A percentile compares a stretch with the other conserved stretches of the same genome.
Evolutionary conservation across 53 echinoderm and acorn worm species (phyloP).

Genomic region (Echinarachnius parma): DNA sequence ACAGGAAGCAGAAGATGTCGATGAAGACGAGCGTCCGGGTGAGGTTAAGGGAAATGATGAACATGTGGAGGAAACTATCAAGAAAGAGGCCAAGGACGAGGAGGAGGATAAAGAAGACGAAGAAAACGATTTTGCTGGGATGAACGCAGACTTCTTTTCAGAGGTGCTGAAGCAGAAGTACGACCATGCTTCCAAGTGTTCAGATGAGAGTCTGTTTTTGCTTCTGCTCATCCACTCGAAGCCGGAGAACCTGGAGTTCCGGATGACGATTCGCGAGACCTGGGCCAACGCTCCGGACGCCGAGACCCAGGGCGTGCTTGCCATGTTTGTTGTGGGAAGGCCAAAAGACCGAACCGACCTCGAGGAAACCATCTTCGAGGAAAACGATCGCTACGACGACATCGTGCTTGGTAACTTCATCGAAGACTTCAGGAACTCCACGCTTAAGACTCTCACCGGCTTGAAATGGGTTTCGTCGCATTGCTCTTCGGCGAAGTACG

Average conservation of each 20-base stretch:
- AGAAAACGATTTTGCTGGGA: conserved; percentile 31
- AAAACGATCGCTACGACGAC: conserved; percentile 78
- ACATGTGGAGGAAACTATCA: neutral
- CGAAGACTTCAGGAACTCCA: conserved; percentile 57
- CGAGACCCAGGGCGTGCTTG: conserved; percentile 57
- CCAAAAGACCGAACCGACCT: conserved; percentile 26
- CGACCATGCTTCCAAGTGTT: conserved; percentile 61
- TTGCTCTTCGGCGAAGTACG: conserved; percentile 62
- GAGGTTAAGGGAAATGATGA: neutral
- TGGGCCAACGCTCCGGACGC: conserved; percentile 82
- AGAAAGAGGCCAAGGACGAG: conserved; percentile 19
- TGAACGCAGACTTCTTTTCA: conserved; percentile 55
- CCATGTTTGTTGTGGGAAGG: conserved; percentile 77
- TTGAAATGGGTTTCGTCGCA: conserved; percentile 59
- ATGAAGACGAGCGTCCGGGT: neutral
- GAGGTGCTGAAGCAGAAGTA: conserved; percentile 46
- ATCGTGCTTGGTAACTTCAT: conserved; percentile 70
- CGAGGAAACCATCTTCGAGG: conserved; percentile 59
- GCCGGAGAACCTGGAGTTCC: conserved; percentile 53
- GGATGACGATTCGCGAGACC: conserved; percentile 80
- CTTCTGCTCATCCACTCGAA: conserved; percentile 62
- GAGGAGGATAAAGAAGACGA: conserved; percentile 40
- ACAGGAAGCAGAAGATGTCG: neutral
- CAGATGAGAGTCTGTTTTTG: conserved; percentile 56
- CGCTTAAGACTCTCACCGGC: conserved; percentile 66